These are phyloP conservation scores for Gymnorhina tibicen DNA, from an alignment of 2,113 vertebrate genomes.

Conservation along the genomic window DNA sequence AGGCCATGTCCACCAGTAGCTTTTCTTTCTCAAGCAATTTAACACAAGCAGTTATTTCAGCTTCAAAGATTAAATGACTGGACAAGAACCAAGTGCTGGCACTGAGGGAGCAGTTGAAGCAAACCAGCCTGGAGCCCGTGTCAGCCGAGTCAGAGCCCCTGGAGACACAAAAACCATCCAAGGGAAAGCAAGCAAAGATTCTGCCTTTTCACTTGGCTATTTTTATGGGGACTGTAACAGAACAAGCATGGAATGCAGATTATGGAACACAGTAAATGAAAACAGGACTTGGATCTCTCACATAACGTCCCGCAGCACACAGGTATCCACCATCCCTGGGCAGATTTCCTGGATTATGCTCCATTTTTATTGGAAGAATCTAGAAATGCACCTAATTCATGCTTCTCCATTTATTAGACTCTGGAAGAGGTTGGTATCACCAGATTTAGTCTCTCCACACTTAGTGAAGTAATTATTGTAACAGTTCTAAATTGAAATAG, in stretches of 20 bases:
- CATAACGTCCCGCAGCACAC: neutral
- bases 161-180: neutral
- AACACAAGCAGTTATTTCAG: slow-evolving; percentile 34
- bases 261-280: slow-evolving; percentile 6
- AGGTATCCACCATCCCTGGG: neutral
- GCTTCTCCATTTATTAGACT: neutral
- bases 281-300: neutral
- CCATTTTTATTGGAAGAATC: neutral
- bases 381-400: neutral
- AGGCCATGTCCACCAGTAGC: neutral
- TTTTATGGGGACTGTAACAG: neutral
- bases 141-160: neutral
- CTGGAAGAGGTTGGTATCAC: neutral
- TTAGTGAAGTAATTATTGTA: neutral
- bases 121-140: neutral
- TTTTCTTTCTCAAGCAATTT: slow-evolving; percentile 34
- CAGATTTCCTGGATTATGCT: neutral
- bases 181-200: neutral
- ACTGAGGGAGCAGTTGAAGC: neutral
- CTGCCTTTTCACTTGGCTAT: neutral
- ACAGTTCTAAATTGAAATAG: neutral
- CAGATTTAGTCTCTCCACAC: neutral
- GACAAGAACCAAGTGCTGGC: slow-evolving; percentile 34
- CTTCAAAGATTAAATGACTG: slow-evolving; percentile 32
- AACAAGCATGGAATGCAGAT: neutral